Conservation (phyloP, 1,140 invertebrate genomes). For the Drosophila neocordata region DNA sequence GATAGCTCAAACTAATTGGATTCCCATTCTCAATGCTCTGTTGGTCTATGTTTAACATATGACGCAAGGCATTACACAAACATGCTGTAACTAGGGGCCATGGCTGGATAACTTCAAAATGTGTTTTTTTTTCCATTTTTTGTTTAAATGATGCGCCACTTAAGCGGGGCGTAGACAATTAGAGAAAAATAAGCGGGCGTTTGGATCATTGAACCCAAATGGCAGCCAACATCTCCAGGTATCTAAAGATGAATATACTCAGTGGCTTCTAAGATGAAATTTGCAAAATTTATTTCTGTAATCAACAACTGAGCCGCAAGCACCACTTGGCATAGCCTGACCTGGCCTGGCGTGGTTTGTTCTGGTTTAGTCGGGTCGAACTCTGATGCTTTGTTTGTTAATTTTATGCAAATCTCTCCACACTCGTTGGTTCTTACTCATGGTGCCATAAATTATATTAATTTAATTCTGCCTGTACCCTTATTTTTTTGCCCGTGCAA, state of each 20-base stretch:
- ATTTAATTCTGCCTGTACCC: constrained; percentile 53
- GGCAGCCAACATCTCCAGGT: constrained; percentile 20
- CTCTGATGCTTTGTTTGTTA: constrained; percentile 32
- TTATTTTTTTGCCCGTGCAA: constrained; percentile 24
- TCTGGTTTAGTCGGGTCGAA: constrained; percentile 27
- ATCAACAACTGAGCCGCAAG: constrained; percentile 44
- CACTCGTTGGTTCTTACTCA: constrained; percentile 30
- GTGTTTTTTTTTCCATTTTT: not conserved
- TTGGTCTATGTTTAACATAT: constrained; percentile 49
- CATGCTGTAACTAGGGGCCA: not conserved
- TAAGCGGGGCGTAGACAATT: constrained; percentile 38
- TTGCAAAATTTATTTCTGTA: constrained; percentile 69
- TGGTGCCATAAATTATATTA: constrained; percentile 63
- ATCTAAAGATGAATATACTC: constrained; percentile 37
- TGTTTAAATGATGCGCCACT: constrained; percentile 25
- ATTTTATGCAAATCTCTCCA: constrained; percentile 56
- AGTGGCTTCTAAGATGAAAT: constrained; percentile 59
- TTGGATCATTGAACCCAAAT: constrained; percentile 69
- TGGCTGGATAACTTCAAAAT: not conserved
- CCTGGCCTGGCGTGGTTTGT: not conserved
- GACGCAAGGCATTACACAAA: constrained; percentile 62
- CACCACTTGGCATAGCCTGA: too few species aligned
- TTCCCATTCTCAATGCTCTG: not conserved
- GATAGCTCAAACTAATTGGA: constrained; percentile 28
- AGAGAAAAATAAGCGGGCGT: constrained; percentile 38